Evolutionary conservation across 2,113 vertebrate species (phyloP).

Genomic region (Lutjanus erythropterus): DNA sequence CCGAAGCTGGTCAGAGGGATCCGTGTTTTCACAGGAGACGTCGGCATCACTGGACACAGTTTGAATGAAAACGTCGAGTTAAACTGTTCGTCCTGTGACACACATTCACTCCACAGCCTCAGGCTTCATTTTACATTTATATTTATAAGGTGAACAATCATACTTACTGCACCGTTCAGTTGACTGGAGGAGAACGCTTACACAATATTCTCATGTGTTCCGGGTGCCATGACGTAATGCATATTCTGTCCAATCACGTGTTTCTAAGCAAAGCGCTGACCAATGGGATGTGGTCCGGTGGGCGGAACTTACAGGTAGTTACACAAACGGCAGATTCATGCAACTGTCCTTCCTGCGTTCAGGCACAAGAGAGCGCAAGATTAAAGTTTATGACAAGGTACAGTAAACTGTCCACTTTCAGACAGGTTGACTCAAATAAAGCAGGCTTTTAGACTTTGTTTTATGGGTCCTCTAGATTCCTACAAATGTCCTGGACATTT

Average conservation of each 20-base stretch:
- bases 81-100: neutral
- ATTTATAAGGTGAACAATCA: neutral
- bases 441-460: neutral
- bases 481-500: neutral
- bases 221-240: neutral
- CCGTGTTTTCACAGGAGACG: conserved; percentile 76
- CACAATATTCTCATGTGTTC: conserved; percentile 22
- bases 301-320: conserved; percentile 23
- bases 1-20: conserved; percentile 81
- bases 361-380: conserved; percentile 51
- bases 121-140: neutral
- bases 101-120: neutral
- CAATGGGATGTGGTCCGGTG: conserved; percentile 41
- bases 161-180: conserved; percentile 2
- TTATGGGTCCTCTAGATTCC: neutral
- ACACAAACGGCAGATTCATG: neutral
- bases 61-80: neutral
- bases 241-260: conserved; percentile 40
- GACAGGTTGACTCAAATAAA: neutral
- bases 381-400: neutral
- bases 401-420: too few species aligned
- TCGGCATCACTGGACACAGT: conserved; percentile 69
- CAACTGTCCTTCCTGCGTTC: fast-evolving
- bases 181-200: neutral
- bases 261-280: neutral